Evolutionary conservation across 2,113 vertebrate species (phyloP).

Genomic region (Orycteropus afer): DNA sequence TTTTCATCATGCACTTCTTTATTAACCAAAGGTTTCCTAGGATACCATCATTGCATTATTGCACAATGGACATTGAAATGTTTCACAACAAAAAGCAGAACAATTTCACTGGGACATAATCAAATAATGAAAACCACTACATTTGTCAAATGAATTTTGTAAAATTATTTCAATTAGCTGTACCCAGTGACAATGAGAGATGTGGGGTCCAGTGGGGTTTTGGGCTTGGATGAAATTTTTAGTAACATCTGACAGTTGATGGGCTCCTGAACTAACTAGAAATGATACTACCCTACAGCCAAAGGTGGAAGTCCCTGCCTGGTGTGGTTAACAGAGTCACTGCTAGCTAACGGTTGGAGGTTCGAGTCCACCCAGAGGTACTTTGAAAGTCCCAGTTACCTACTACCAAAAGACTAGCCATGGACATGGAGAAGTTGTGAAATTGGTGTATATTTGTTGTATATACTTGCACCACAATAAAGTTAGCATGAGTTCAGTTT

Average conservation of each 20-base stretch:
- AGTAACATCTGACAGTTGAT: background rate
- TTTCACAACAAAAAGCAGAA: slow-evolving; percentile 40
- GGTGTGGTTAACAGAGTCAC: background rate
- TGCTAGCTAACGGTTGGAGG: background rate
- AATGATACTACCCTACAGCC: background rate
- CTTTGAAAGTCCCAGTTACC: background rate
- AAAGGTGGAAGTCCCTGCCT: background rate
- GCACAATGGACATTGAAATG: background rate
- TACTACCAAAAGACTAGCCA: background rate
- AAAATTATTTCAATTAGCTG: background rate
- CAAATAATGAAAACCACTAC: slow-evolving; percentile 37
- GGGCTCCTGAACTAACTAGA: background rate
- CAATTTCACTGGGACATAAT: background rate
- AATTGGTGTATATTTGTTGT: background rate
- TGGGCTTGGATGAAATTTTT: rapidly evolving
- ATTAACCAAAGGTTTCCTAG: slow-evolving; percentile 36
- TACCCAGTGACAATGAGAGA: background rate
- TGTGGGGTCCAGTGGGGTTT: background rate
- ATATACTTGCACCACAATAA: background rate
- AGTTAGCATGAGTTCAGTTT: no score
- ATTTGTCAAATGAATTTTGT: slow-evolving; percentile 9
- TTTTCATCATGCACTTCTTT: background rate
- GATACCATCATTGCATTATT: background rate
- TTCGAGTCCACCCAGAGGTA: background rate
- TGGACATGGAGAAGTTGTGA: background rate